phyloP scores from a whole-genome alignment of 1,140 invertebrate species.

The Lordiphosa collinella region DNA sequence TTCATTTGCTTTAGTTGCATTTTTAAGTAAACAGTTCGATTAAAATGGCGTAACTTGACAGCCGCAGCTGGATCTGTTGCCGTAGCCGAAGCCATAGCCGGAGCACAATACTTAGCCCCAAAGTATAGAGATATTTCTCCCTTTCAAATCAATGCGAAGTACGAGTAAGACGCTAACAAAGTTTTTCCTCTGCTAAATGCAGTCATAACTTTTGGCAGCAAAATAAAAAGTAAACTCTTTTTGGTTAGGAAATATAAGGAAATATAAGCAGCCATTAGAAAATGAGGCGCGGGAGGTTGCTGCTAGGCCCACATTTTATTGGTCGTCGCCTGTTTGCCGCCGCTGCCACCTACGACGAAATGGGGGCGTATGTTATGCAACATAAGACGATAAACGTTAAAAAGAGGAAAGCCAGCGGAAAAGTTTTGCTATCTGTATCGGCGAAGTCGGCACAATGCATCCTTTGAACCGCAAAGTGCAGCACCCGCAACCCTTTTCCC shows the following conservation, averaged over 20 bases:
- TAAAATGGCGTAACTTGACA: slow-evolving; percentile 60
- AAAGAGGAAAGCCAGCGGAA: slow-evolving; percentile 42
- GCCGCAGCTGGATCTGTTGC: not conserved
- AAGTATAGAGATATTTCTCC: slow-evolving; percentile 53
- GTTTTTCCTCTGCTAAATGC: slow-evolving; percentile 67
- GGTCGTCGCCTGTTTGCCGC: slow-evolving; percentile 57
- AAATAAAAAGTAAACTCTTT: slow-evolving; percentile 50
- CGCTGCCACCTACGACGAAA: slow-evolving; percentile 10
- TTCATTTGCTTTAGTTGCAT: slow-evolving; percentile 74
- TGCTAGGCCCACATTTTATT: slow-evolving; percentile 48
- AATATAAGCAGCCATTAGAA: slow-evolving; percentile 71
- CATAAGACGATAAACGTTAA: slow-evolving; percentile 45
- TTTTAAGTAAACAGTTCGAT: slow-evolving; percentile 77
- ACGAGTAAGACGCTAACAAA: slow-evolving; percentile 46
- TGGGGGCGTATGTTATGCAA: slow-evolving; percentile 56
- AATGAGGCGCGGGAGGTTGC: slow-evolving; percentile 26
- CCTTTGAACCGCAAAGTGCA: slow-evolving; percentile 75
- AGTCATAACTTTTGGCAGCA: slow-evolving; percentile 76
- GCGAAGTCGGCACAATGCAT: slow-evolving; percentile 65
- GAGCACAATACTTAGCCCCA: slow-evolving; percentile 62
- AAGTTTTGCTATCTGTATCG: slow-evolving; percentile 72
- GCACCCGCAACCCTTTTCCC: slow-evolving; percentile 12
- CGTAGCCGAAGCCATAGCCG: slow-evolving; percentile 6
- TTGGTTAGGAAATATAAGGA: slow-evolving; percentile 65
- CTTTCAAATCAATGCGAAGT: slow-evolving; percentile 67